Base-by-base conservation (phyloP, 2,797 vertebrate genomes). In the Myotis findleyi region DNA sequence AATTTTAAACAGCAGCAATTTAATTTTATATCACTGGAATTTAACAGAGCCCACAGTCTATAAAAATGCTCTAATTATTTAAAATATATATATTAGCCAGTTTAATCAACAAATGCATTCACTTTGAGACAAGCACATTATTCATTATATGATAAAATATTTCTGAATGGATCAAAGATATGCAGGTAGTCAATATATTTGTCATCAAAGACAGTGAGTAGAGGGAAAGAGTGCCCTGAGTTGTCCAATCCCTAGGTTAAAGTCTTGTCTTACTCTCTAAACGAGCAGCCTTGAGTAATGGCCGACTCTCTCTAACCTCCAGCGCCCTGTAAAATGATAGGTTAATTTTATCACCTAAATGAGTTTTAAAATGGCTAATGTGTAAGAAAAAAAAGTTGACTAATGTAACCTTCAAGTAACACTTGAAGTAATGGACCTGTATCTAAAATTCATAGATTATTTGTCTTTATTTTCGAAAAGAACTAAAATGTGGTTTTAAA, bases 401-500 rank as follows among this genome's bases (percentile, higher is more conserved):
- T 89, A 80, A 73, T 2, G 25, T 66, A 85, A 85, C 62, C 4
- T 44, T 92, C n/a, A 30, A 69, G 59, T 76, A 87, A 49, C 6
- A 81, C 21, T 44, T 64, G 49, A 82, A 93, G 12, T n/a, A n/a
- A 59, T 30, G 17, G 6, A 6, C 59, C n/a, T 83, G 2, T 55
- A 68, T 72, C 20, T 18, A 91, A 93, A 95, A 76, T 88, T 13
- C n/a, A 68, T 33, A 93, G 3, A 53, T 10, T 13, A 91, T 69
- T 77, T 13, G 2, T 41, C 51, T 30, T 64, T 96, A 79, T 68
- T 49, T 96, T 96, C 25, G 62, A 75, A 96, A 96, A 95, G 27
- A 96, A 95, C 13, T 30, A 84, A 87, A 55, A 94, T 91, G 20
- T 36, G 73, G 91, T 76, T 94, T 68, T 87, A 27, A 89, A 97